Conservation (phyloP, 2,113 vertebrate species). For the Pomatorhinus ruficollis region DNA sequence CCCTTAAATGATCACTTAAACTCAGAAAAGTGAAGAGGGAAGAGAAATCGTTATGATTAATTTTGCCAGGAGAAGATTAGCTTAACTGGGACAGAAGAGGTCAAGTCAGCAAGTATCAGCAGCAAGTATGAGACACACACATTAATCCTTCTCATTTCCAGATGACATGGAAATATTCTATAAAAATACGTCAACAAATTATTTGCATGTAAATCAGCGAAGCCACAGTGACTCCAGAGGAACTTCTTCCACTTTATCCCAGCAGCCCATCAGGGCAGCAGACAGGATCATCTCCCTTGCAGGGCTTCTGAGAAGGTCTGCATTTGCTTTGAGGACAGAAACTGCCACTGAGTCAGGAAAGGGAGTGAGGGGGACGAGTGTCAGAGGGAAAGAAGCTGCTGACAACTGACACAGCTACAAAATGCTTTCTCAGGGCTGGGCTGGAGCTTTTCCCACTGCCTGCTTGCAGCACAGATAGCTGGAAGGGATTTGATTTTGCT, state of each 20-base stretch:
- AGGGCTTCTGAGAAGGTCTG: neutral
- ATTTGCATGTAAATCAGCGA: neutral
- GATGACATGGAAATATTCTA: neutral
- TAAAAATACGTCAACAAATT: neutral
- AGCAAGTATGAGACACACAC: neutral
- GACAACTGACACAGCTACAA: neutral
- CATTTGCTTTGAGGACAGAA: neutral
- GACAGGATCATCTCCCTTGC: neutral
- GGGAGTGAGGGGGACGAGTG: neutral
- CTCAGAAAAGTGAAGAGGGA: neutral
- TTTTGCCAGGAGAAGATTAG: neutral
- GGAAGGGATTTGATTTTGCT: neutral
- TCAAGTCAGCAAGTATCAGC: neutral
- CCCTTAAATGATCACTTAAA: neutral
- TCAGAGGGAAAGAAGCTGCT: neutral
- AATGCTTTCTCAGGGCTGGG: neutral
- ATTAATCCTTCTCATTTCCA: neutral
- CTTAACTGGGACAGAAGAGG: neutral
- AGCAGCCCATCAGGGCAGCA: neutral
- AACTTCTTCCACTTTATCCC: neutral
- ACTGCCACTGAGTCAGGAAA: accelerated
- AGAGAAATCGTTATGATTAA: neutral
- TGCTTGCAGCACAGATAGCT: neutral
- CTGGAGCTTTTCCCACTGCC: neutral
- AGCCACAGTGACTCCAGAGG: neutral